Evolutionary conservation across 2,797 vertebrate species (phyloP).

Genomic region (Tragelaphus oryx): DNA sequence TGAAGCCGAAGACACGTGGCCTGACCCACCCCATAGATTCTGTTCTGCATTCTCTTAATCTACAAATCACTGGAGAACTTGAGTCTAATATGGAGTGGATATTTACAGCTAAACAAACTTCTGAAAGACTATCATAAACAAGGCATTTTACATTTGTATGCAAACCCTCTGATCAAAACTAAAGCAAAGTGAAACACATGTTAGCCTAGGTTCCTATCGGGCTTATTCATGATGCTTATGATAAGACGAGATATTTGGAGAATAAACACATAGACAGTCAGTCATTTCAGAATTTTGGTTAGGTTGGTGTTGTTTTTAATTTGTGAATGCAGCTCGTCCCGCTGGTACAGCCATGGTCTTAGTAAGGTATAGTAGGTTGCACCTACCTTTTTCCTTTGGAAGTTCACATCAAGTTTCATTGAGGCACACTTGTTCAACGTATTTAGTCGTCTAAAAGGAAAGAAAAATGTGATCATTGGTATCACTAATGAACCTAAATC

Average conservation of each 20-base stretch:
- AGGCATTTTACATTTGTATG: not conserved
- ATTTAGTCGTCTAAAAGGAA: constrained; percentile 92
- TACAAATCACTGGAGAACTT: not conserved
- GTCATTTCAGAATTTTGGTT: not conserved
- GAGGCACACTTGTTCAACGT: constrained; percentile 99
- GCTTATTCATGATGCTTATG: not conserved
- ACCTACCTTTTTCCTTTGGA: constrained; percentile 98
- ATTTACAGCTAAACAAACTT: not conserved
- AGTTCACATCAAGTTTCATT: constrained; percentile 99
- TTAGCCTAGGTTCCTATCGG: not conserved
- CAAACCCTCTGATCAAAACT: not conserved
- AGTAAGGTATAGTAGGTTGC: not conserved
- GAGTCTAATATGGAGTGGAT: not conserved
- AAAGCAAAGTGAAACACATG: not conserved
- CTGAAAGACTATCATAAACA: not conserved
- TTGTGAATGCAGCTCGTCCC: not conserved
- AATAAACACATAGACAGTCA: not conserved
- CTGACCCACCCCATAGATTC: not conserved
- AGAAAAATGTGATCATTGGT: constrained; percentile 74
- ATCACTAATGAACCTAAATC: constrained; percentile 53
- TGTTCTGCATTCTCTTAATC: not conserved
- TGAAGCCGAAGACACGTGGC: not conserved
- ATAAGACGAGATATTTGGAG: not conserved
- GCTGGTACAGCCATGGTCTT: not conserved
- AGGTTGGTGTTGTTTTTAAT: not conserved